These are phyloP conservation scores for Cydia fagiglandana DNA, from an alignment of 1,140 invertebrate genomes.

Conservation along the genomic window DNA sequence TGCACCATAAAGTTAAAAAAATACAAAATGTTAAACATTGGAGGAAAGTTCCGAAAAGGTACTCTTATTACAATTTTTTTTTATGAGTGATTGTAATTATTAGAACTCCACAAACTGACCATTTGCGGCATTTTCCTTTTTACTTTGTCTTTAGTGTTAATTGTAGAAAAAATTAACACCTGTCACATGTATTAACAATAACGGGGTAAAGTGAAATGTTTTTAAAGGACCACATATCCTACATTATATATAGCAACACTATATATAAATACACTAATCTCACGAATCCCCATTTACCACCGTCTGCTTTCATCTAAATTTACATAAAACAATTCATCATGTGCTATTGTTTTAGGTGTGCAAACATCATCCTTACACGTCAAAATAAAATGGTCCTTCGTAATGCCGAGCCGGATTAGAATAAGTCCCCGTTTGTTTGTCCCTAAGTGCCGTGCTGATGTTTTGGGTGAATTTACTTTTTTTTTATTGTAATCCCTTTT, in stretches of 20 bases:
- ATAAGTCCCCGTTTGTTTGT: background rate
- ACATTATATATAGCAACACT: background rate
- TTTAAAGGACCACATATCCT: background rate
- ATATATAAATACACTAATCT: background rate
- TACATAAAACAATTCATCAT: slow-evolving; percentile 13
- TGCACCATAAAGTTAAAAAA: too few species aligned
- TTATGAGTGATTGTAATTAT: too few species aligned
- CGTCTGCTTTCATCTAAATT: background rate
- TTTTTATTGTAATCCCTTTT: background rate
- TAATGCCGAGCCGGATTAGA: slow-evolving; percentile 9
- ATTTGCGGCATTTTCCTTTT: too few species aligned
- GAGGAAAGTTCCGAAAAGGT: too few species aligned
- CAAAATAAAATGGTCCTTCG: slow-evolving; percentile 3
- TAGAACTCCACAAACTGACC: too few species aligned
- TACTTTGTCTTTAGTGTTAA: too few species aligned
- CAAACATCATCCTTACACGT: slow-evolving; percentile 18
- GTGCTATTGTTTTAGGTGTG: slow-evolving; percentile 16
- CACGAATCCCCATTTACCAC: background rate
- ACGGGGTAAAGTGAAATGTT: too few species aligned
- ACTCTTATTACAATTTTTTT: too few species aligned
- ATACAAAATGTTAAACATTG: too few species aligned
- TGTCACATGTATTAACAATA: too few species aligned
- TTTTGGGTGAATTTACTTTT: slow-evolving; percentile 1
- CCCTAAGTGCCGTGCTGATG: background rate
- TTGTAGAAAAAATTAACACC: too few species aligned